Conservation (phyloP, 2,888 invertebrate genomes). For the Plebejus argus region DNA sequence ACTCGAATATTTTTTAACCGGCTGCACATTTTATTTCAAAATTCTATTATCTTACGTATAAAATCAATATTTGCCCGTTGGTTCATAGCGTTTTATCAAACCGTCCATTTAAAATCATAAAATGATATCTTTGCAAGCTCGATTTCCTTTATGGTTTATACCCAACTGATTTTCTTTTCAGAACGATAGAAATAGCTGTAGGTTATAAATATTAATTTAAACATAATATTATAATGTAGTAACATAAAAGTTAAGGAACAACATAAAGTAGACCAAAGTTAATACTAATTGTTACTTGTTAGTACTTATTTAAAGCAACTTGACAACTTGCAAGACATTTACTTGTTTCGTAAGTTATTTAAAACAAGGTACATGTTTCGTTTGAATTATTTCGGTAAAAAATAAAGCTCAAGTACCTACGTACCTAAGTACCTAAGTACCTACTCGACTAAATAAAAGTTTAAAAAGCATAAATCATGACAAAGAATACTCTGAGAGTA, state of each 20-base stretch:
- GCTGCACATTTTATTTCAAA: not conserved
- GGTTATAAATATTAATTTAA: not conserved
- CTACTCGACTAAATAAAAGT: not conserved
- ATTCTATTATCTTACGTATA: conserved; percentile 3
- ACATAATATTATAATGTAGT: not conserved
- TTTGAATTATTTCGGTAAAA: not conserved
- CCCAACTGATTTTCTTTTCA: not conserved
- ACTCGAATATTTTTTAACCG: conserved; percentile 2
- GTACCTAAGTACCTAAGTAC: not conserved
- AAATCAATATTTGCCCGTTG: conserved; percentile 14
- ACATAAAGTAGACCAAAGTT: not conserved
- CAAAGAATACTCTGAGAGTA: not conserved
- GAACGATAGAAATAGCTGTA: not conserved
- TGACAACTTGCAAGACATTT: not conserved
- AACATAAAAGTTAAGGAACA: not conserved
- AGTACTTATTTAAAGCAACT: not conserved
- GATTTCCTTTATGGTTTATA: not conserved
- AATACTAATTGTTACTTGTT: no score
- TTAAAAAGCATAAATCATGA: not conserved
- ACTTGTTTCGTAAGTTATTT: not conserved
- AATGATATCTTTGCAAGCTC: not conserved
- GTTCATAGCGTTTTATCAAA: not conserved
- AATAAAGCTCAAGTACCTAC: not conserved
- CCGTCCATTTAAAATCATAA: not conserved
- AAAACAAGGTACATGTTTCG: not conserved